phyloP scores from a whole-genome alignment of 1,140 invertebrate genomes.

The Holotrichia oblita region DNA sequence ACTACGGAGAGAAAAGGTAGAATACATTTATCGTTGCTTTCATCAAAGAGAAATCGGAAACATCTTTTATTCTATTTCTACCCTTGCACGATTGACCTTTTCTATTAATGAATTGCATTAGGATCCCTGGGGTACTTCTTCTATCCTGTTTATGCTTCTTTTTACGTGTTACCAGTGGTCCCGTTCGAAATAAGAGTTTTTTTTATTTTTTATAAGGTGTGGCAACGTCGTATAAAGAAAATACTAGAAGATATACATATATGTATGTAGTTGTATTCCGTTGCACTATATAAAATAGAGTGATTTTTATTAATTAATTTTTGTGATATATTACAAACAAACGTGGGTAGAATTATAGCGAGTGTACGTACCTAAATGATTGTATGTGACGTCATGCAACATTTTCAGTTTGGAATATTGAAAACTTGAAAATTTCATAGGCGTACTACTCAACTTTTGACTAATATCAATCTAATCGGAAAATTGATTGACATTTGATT shows the following conservation, averaged over 20 bases:
- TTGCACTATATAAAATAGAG: no score
- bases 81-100: slow-evolving; percentile 30
- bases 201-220: background rate
- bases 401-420: no score
- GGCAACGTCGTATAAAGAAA: background rate
- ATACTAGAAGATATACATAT: background rate
- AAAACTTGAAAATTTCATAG: no score
- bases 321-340: no score
- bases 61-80: slow-evolving; percentile 27
- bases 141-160: slow-evolving; percentile 7
- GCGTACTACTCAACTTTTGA: no score
- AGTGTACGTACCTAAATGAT: no score
- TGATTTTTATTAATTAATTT: no score
- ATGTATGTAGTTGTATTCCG: background rate
- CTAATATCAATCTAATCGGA: no score
- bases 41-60: slow-evolving; percentile 35
- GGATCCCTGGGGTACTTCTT: slow-evolving; percentile 8
- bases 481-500: no score
- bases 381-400: no score
- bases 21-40: slow-evolving; percentile 33
- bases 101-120: slow-evolving; percentile 36
- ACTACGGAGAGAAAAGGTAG: background rate
- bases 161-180: slow-evolving; percentile 16
- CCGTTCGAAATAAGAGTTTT: background rate
- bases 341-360: no score